Base-by-base conservation (phyloP, 2,888 invertebrate species). In the Pseudoips prasinana region DNA sequence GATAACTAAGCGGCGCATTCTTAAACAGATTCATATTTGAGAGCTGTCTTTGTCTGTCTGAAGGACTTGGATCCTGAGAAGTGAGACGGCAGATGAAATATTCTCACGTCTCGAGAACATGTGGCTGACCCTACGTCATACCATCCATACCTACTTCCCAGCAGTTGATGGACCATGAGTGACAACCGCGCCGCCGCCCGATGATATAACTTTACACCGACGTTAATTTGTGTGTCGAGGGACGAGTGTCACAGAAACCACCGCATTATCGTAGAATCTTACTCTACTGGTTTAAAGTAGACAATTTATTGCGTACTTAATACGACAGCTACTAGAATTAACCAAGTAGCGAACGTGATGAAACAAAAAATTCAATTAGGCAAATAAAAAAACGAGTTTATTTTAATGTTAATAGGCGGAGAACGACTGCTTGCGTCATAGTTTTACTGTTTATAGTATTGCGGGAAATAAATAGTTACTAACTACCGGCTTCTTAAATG, bases 131-230 rank as follows among this genome's bases (percentile, higher is more conserved):
- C 76, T 73, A 57, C 77, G 78, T 84, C 85, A 86, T 83, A 83
- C 74, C 76, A 73, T 77, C 71, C 70, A 75, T 70, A 72, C 80
- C 76, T 80, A 18, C 82, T n/a, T n/a, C n/a, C 81, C 78, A 84
- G 78, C 82, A 84, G 80, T 88, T 88, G 88, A 89, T 89, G 86
- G 78, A 81, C 84, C 86, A 87, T 89, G 89, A 89, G 83, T 85
- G 88, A 85, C 89, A 85, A 73, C 73, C 71, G 69, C 61, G 59
- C 58, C 62, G 63, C 65, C 46, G 61, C 58, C 67, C 64, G 68
- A 59, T 79, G 82, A 81, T 68, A 73, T 85, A 80, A 85, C 87
- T 72, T 89, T 85, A 72, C 74, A 73, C 71, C 58, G 73, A 77
- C 82, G 89, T 86, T 83, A 81, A 86, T 87, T 84, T 78, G 76